phyloP scores from a whole-genome alignment of 2,113 vertebrate genomes.

The Coreoperca whiteheadi region DNA sequence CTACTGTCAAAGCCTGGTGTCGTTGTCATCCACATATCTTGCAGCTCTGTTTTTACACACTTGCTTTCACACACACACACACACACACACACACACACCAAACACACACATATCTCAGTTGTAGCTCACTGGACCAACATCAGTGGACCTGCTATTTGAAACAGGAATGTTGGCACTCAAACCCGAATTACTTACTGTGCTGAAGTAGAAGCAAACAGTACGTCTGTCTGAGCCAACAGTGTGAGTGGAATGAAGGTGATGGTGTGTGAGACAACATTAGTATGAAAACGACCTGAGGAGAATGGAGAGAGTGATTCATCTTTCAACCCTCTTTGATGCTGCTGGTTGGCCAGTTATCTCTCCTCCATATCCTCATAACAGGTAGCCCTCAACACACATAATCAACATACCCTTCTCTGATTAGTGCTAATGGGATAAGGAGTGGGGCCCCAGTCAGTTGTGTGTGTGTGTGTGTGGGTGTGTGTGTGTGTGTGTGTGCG shows the following conservation, averaged over 20 bases:
- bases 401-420: constrained; percentile 80
- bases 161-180: constrained; percentile 68
- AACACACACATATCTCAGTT: constrained; percentile 18
- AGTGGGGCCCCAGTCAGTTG: constrained; percentile 53
- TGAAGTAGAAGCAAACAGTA: constrained; percentile 48
- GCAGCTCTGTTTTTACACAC: constrained; percentile 8
- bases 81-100: not conserved
- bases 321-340: constrained; percentile 53
- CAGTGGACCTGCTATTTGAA: constrained; percentile 65
- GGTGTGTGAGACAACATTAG: constrained; percentile 25
- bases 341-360: constrained; percentile 18
- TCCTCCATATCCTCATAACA: constrained; percentile 53
- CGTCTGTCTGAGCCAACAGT: constrained; percentile 40
- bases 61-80: not conserved
- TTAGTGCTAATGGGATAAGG: constrained; percentile 84
- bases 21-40: not conserved
- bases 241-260: constrained; percentile 20
- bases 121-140: constrained; percentile 57
- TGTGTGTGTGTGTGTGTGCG: constrained; percentile 1
- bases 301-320: constrained; percentile 27
- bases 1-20: not conserved
- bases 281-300: constrained; percentile 27
- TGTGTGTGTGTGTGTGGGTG: constrained; percentile 22
- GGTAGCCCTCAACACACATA: constrained; percentile 60
- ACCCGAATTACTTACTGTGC: constrained; percentile 57